phyloP scores from a whole-genome alignment of 2,113 vertebrate genomes.

The Leuciscus idus region DNA sequence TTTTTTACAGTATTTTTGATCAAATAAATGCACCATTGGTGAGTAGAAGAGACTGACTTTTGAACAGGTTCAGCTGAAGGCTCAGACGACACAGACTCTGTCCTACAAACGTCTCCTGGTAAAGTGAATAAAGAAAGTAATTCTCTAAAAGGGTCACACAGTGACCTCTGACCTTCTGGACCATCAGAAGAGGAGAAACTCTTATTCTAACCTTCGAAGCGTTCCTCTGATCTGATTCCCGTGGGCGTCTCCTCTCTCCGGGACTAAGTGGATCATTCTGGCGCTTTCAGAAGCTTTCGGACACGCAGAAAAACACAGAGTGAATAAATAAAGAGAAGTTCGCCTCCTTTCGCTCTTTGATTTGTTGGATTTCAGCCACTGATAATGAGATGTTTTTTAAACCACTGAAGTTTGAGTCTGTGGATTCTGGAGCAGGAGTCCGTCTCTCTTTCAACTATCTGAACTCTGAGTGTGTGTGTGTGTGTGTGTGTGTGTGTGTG shows the following conservation, averaged over 20 bases:
- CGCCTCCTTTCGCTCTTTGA: slow-evolving; percentile 46
- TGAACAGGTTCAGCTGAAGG: no score
- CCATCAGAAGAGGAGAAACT: not conserved
- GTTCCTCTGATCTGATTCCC: slow-evolving; percentile 44
- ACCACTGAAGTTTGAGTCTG: not conserved
- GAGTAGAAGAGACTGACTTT: not conserved
- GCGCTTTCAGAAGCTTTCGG: not conserved
- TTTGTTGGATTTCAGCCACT: slow-evolving; percentile 40
- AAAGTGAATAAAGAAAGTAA: slow-evolving; percentile 31
- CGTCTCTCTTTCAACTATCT: slow-evolving; percentile 53
- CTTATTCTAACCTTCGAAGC: slow-evolving; percentile 44
- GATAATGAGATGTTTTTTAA: slow-evolving; percentile 56
- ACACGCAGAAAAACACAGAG: not conserved
- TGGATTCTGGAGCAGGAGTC: slow-evolving; percentile 14
- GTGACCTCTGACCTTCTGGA: not conserved
- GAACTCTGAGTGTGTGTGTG: no score
- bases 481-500: no score
- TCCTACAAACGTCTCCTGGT: not conserved
- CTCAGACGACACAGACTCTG: no score
- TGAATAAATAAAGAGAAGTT: slow-evolving; percentile 37
- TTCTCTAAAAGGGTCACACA: slow-evolving; percentile 53
- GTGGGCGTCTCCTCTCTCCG: slow-evolving; percentile 15
- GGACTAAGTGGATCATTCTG: slow-evolving; percentile 47
- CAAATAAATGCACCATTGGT: not conserved
- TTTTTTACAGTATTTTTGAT: not conserved